Percentiles rank a stretch among this genome's conserved stretches.
Conservation (phyloP, 2,888 invertebrate genomes). For the Diarsia rubi region DNA sequence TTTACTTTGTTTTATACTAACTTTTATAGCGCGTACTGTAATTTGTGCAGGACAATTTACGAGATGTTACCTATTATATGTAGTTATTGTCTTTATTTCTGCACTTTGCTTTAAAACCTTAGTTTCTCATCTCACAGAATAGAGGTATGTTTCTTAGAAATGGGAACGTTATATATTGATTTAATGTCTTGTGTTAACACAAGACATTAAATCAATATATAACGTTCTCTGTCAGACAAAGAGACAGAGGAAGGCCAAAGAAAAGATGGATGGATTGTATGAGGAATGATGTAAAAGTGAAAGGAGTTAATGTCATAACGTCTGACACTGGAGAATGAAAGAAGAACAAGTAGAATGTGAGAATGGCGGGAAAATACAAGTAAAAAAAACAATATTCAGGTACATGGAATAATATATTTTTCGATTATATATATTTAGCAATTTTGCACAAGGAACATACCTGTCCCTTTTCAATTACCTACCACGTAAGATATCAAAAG, state of each 20-base stretch:
- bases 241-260: too few relatives aligned
- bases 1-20: slow-evolving; percentile 30
- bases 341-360: too few relatives aligned
- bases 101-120: not conserved
- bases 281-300: too few relatives aligned
- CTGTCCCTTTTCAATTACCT: slow-evolving; percentile 61
- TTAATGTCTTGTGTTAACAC: not conserved
- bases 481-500: slow-evolving; percentile 62
- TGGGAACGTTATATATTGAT: not conserved
- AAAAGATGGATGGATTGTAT: too few relatives aligned
- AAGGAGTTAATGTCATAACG: too few relatives aligned
- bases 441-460: slow-evolving; percentile 15
- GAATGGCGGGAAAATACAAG: too few relatives aligned
- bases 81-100: slow-evolving; percentile 1
- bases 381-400: too few relatives aligned
- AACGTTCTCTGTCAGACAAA: too few relatives aligned
- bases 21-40: slow-evolving; percentile 23
- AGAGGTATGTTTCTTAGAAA: not conserved
- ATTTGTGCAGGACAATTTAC: not conserved
- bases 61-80: not conserved
- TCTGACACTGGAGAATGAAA: too few relatives aligned
- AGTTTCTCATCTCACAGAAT: not conserved
- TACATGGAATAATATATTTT: not conserved
- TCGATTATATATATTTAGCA: not conserved
- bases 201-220: not conserved